Evolutionary conservation across 2,113 vertebrate genomes (phyloP).

Genomic region (Alouatta palliata): DNA sequence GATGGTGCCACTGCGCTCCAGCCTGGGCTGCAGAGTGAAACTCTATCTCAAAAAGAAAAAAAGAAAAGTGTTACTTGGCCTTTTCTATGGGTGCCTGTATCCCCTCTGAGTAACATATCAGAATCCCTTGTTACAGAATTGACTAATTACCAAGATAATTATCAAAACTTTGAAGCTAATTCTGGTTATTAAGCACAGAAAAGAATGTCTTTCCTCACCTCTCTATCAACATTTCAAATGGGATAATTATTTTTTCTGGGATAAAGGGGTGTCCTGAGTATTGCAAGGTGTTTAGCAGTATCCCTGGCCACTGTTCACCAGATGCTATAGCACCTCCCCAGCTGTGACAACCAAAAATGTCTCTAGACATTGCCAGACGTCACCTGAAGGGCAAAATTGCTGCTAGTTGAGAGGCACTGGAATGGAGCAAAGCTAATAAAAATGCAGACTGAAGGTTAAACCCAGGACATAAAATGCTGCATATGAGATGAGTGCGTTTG

Average conservation of each 20-base stretch:
- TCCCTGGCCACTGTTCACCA: not conserved
- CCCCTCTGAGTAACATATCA: not conserved
- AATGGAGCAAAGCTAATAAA: constrained; percentile 18
- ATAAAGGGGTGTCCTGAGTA: not conserved
- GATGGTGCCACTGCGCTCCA: too few species aligned
- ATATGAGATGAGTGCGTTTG: not conserved
- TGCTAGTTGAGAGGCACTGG: not conserved
- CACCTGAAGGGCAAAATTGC: not conserved
- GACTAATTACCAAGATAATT: not conserved
- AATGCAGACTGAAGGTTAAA: not conserved
- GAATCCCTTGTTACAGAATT: not conserved
- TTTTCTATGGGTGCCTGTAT: not conserved
- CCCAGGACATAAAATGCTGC: not conserved
- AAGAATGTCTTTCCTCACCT: not conserved
- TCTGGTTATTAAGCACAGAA: not conserved
- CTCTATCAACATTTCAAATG: not conserved
- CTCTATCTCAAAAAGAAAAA: too few species aligned
- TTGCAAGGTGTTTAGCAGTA: not conserved
- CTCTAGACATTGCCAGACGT: not conserved
- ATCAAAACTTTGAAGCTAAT: not conserved
- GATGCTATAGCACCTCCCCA: not conserved
- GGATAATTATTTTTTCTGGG: not conserved
- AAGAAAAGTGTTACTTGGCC: not conserved
- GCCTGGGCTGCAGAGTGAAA: too few species aligned
- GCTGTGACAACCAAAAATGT: not conserved